phyloP scores from a whole-genome alignment of 2,888 invertebrate species.

The Epiblema foenella region DNA sequence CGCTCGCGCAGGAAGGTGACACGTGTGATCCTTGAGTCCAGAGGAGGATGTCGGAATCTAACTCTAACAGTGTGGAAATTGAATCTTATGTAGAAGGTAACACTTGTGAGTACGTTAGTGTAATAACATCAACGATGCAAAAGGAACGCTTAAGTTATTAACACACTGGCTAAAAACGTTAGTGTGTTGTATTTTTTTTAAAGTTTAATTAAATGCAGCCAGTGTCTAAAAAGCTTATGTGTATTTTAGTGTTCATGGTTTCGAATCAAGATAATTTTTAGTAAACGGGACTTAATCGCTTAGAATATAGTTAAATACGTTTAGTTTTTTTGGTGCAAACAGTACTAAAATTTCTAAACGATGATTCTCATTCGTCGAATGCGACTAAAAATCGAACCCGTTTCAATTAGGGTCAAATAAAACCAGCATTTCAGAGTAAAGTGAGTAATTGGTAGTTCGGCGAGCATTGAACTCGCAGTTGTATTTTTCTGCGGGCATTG shows the following conservation, averaged over 20 bases:
- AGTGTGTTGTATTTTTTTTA: too few species aligned
- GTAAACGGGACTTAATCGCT: too few species aligned
- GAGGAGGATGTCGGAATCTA: slow-evolving; percentile 56
- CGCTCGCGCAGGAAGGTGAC: slow-evolving; percentile 53
- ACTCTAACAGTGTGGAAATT: slow-evolving; percentile 18
- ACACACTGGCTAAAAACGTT: too few species aligned
- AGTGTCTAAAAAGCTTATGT: neutral
- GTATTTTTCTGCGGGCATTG: slow-evolving; percentile 50
- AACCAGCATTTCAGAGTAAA: slow-evolving; percentile 23
- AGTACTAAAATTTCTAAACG: neutral
- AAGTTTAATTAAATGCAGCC: too few species aligned
- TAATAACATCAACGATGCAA: too few species aligned
- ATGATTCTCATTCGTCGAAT: neutral
- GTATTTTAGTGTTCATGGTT: neutral
- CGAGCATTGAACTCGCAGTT: slow-evolving; percentile 30
- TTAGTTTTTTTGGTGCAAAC: too few species aligned
- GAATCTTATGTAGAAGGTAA: slow-evolving; percentile 23
- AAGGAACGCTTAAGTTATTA: too few species aligned
- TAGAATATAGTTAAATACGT: too few species aligned
- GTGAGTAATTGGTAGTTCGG: slow-evolving; percentile 35
- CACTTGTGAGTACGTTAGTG: slow-evolving; percentile 1
- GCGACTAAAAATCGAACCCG: slow-evolving; percentile 20
- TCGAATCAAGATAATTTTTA: too few species aligned
- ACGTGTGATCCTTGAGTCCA: slow-evolving; percentile 59
- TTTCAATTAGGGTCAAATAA: slow-evolving; percentile 25